phyloP scores from a whole-genome alignment of 92 coral and sea anemone genomes.

The Zoanthus sansibaricus region DNA sequence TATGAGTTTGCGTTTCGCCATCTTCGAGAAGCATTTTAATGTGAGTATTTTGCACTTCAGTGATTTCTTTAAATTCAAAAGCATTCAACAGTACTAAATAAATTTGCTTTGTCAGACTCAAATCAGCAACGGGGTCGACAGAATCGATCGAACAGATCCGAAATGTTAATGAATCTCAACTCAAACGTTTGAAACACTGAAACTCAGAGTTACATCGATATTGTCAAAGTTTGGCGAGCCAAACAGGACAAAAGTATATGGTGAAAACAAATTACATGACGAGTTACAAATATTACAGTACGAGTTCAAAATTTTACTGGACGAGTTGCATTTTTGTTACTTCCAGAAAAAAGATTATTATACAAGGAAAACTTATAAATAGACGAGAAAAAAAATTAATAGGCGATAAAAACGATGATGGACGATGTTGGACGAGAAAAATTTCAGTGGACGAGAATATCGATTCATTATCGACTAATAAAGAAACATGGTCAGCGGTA shows the following conservation, averaged over 20 bases:
- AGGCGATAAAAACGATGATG: background rate
- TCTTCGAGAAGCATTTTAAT: too few relatives aligned
- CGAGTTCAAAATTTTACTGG: background rate
- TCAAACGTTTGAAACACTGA: too few relatives aligned
- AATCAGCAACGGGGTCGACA: too few relatives aligned
- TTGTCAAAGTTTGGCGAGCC: background rate
- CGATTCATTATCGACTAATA: background rate
- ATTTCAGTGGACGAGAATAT: background rate
- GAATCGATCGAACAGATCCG: too few relatives aligned
- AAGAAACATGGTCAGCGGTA: background rate
- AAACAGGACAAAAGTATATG: too few relatives aligned
- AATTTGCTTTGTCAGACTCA: too few relatives aligned
- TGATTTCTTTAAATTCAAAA: too few relatives aligned
- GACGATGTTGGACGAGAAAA: slow-evolving; percentile 2
- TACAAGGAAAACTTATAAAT: background rate
- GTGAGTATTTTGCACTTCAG: too few relatives aligned
- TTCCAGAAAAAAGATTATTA: background rate
- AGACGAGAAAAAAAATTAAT: slow-evolving; percentile 3
- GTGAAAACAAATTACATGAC: background rate
- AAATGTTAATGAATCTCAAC: too few relatives aligned
- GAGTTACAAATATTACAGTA: background rate
- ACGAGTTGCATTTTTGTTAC: background rate
- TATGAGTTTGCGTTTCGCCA: too few relatives aligned
- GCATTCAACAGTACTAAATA: too few relatives aligned
- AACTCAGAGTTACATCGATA: too few relatives aligned